These are phyloP conservation scores for Lindbergichthys nudifrons DNA, from an alignment of 2,797 vertebrate species.

Conservation along the genomic window DNA sequence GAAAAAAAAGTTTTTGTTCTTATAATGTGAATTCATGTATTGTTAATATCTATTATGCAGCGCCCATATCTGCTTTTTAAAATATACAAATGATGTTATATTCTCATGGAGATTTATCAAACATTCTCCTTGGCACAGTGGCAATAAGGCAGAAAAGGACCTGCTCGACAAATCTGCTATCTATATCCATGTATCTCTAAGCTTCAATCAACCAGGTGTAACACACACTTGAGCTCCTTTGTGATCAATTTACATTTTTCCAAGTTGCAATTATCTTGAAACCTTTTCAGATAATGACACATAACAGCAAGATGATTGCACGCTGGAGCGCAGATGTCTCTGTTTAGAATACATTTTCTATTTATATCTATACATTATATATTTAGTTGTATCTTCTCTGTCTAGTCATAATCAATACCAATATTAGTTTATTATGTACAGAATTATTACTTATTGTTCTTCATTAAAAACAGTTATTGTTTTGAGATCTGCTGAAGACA, in stretches of 20 bases:
- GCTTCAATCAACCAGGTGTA: neutral
- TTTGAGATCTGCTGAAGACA: slow-evolving; percentile 4
- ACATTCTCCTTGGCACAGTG: neutral
- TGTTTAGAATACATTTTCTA: slow-evolving; percentile 33
- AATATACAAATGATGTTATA: neutral
- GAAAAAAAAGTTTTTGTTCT: neutral
- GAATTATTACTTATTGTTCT: neutral
- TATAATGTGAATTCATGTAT: neutral
- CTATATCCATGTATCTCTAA: no score
- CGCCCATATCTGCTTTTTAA: neutral
- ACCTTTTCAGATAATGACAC: slow-evolving; percentile 50
- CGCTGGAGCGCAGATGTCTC: slow-evolving; percentile 10
- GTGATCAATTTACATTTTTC: slow-evolving; percentile 15
- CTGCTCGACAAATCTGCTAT: neutral
- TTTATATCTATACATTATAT: slow-evolving; percentile 15
- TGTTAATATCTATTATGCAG: neutral
- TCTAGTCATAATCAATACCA: neutral
- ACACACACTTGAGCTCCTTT: neutral
- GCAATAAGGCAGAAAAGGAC: slow-evolving; percentile 6
- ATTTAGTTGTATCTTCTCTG: slow-evolving; percentile 6
- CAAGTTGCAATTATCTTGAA: slow-evolving; percentile 35
- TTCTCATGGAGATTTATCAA: neutral
- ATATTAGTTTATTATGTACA: neutral
- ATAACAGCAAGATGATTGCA: slow-evolving; percentile 41
- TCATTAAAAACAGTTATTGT: neutral